A percentile compares a stretch with the other conserved stretches of the same genome.
phyloP scores from a whole-genome alignment of 1,140 invertebrate genomes.

The Zaprionus inermis region DNA sequence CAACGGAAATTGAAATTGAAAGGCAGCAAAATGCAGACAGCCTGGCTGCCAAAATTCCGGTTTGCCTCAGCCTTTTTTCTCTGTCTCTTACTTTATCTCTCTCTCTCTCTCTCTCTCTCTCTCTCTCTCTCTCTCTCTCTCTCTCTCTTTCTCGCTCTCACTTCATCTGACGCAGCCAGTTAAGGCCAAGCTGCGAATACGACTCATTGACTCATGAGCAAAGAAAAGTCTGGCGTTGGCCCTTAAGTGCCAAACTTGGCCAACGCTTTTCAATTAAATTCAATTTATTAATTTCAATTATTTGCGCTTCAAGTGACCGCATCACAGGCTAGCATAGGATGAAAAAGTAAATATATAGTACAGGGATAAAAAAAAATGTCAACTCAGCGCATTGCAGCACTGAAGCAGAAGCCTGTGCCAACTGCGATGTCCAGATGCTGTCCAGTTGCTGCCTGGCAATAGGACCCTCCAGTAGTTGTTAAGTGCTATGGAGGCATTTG shows the following conservation, averaged over 20 bases:
- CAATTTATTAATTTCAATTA: slow-evolving; percentile 82
- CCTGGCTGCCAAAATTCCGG: slow-evolving; percentile 9
- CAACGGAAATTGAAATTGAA: slow-evolving; percentile 70
- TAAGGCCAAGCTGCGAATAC: slow-evolving; percentile 31
- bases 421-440: slow-evolving; percentile 24
- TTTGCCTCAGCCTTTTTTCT: neutral
- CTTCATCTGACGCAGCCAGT: neutral
- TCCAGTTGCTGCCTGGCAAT: slow-evolving; percentile 26
- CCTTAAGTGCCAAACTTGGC: slow-evolving; percentile 51
- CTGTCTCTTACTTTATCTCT: neutral
- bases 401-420: slow-evolving; percentile 55
- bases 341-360: slow-evolving; percentile 3
- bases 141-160: neutral
- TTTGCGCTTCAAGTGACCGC: slow-evolving; percentile 72
- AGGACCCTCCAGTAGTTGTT: slow-evolving; percentile 30
- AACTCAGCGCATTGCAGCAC: slow-evolving; percentile 51
- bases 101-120: neutral
- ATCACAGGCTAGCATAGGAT: slow-evolving; percentile 20
- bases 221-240: slow-evolving; percentile 1
- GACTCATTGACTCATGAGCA: slow-evolving; percentile 61
- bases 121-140: too few species aligned
- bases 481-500: slow-evolving; percentile 54
- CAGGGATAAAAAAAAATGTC: slow-evolving; percentile 50
- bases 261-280: slow-evolving; percentile 79
- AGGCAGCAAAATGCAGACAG: slow-evolving; percentile 51